These are phyloP conservation scores for Eupelmus urozonus DNA, from an alignment of 2,888 invertebrate genomes.

Conservation along the genomic window DNA sequence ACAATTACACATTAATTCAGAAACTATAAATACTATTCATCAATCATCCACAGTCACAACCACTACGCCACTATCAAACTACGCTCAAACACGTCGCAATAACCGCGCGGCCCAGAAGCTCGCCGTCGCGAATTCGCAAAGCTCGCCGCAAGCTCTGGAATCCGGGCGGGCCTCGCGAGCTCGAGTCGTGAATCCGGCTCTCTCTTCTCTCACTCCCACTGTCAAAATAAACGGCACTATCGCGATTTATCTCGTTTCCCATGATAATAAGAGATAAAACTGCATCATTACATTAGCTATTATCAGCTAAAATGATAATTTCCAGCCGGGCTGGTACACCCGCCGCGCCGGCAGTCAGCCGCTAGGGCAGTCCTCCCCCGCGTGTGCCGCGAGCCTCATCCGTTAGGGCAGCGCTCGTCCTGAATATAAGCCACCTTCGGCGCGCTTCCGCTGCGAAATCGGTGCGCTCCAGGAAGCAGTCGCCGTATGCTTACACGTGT, in stretches of 20 bases:
- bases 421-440: too few species aligned
- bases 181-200: too few species aligned
- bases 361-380: slow-evolving; percentile 15
- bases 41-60: too few species aligned
- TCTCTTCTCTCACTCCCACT: slow-evolving; percentile 62
- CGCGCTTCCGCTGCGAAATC: too few species aligned
- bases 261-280: slow-evolving; percentile 78
- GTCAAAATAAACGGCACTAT: slow-evolving; percentile 78
- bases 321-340: slow-evolving; percentile 72
- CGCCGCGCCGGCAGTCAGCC: slow-evolving; percentile 39
- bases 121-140: too few species aligned
- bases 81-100: too few species aligned
- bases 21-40: too few species aligned
- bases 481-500: too few species aligned
- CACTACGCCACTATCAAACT: too few species aligned
- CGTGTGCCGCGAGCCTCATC: background rate
- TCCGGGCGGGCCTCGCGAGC: background rate
- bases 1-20: too few species aligned
- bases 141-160: background rate
- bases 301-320: slow-evolving; percentile 78
- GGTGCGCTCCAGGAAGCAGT: too few species aligned
- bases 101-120: too few species aligned
- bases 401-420: background rate
- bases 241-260: slow-evolving; percentile 78
- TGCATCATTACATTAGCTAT: slow-evolving; percentile 78